Base-by-base conservation (phyloP, 1,140 invertebrate species). In the Lycorma delicatula region DNA sequence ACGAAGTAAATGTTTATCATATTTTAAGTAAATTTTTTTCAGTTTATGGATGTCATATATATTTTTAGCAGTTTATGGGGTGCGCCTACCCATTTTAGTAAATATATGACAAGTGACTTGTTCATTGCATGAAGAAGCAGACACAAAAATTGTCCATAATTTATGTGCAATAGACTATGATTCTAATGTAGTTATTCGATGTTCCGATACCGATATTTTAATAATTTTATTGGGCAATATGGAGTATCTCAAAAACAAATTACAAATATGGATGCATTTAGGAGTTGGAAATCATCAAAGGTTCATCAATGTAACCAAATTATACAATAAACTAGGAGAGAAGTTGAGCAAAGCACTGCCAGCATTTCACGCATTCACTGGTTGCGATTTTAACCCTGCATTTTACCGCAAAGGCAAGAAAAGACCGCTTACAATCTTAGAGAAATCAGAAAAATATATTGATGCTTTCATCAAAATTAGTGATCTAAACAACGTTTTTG, bases 311-410 rank as follows among this genome's bases (percentile, higher is more conserved):
- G 2, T 70, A 7, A 64, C 38, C 6, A 56, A 63, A 54, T 20
- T 72, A 9, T 63, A 70, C 56, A 47, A 54, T 53, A 13, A 60
- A 7, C 64, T 72, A 28, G 66, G 68, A 36, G 4, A 27, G 41
- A 44, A 46, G 38, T 20, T 70, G 20, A 68, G 63, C 58, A 29
- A 31, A 60, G 58, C 51, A 18, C 64, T 72, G 36, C 66, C 66
- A 54, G 68, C 61, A 41, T 68, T 72, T 46, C 72, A 73, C 63
- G 70, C 71, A 12, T 58, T 73, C 0, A 73, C 69, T 11, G 70
- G 72, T 27, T 73, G 72, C 61, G 72, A 73, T 56, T 73, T 63
- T 55, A 73, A 72, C 61, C 70, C 70, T 28, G 62, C 66, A 11
- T 70, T 68, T 48, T 65, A 60, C 12, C 62, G 56, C 13, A 67